A percentile compares a stretch with the other conserved stretches of the same genome.
These are phyloP conservation scores for Blera fallax DNA, from an alignment of 2,888 invertebrate genomes.

Conservation along the genomic window DNA sequence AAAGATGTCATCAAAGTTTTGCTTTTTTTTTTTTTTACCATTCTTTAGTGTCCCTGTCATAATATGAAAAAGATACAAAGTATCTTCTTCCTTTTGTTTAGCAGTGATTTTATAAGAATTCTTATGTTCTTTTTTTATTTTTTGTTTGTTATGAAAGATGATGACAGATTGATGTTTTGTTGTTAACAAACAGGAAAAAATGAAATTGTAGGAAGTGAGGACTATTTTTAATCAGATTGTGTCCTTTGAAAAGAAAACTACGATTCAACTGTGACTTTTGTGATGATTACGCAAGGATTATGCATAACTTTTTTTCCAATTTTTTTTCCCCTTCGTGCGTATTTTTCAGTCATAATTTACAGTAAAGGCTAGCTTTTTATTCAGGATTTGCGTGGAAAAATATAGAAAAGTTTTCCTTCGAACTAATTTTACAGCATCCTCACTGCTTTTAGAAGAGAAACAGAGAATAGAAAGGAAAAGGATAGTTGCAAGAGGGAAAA, in stretches of 20 bases:
- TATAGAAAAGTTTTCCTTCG: constrained; percentile 38
- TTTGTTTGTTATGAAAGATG: constrained; percentile 47
- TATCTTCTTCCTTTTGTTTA: constrained; percentile 30
- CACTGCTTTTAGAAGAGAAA: not conserved
- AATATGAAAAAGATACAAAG: constrained; percentile 28
- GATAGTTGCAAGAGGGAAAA: constrained; percentile 8
- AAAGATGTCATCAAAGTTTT: constrained; percentile 49
- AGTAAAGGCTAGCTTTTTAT: constrained; percentile 35
- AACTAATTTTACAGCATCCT: constrained; percentile 37
- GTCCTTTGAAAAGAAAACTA: not conserved
- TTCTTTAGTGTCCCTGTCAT: constrained; percentile 45
- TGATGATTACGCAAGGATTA: constrained; percentile 56
- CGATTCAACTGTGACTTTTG: constrained; percentile 44
- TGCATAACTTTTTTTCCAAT: constrained; percentile 43
- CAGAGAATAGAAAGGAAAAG: not conserved
- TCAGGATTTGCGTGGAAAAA: constrained; percentile 25
- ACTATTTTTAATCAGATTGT: constrained; percentile 14
- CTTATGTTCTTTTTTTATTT: not conserved
- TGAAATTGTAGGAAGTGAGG: too few relatives aligned
- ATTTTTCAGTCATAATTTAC: constrained; percentile 49
- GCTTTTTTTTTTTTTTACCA: constrained; percentile 6
- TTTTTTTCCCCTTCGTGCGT: not conserved
- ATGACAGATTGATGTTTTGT: constrained; percentile 61
- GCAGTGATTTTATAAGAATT: constrained; percentile 29
- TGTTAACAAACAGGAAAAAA: not conserved